A percentile compares a stretch with the other conserved stretches of the same genome.
Evolutionary conservation across 2,113 vertebrate species (phyloP).

Genomic region (Laterallus jamaicensis): DNA sequence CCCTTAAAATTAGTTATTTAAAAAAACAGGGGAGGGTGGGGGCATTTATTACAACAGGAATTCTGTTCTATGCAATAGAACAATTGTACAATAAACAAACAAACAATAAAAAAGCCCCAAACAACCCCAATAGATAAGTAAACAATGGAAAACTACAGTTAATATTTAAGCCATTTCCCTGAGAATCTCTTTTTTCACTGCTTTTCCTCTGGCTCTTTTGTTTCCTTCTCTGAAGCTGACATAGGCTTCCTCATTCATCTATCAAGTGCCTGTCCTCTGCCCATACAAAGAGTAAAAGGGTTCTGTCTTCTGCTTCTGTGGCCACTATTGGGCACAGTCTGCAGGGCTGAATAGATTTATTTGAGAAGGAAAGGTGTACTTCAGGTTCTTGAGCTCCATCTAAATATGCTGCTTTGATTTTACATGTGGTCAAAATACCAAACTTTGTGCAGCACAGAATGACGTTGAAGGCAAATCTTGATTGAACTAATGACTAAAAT

Average conservation of each 20-base stretch:
- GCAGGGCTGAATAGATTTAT: slow-evolving; percentile 56
- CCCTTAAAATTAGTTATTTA: background rate
- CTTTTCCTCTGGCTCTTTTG: slow-evolving; percentile 7
- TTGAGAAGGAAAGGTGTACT: slow-evolving; percentile 58
- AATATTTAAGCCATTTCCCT: background rate
- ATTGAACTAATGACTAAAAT: slow-evolving; percentile 5
- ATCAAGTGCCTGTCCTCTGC: slow-evolving; percentile 69
- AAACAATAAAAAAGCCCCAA: background rate
- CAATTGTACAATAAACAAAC: background rate
- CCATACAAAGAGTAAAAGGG: slow-evolving; percentile 53
- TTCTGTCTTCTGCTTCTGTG: slow-evolving; percentile 56
- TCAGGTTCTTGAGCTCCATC: slow-evolving; percentile 68
- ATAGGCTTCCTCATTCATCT: slow-evolving; percentile 59
- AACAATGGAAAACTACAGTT: background rate
- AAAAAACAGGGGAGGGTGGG: rapidly evolving
- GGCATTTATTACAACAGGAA: background rate
- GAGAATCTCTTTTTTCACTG: background rate
- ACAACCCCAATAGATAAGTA: background rate
- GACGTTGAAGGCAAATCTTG: slow-evolving; percentile 34
- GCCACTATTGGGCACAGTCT: slow-evolving; percentile 65
- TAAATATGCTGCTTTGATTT: slow-evolving; percentile 57
- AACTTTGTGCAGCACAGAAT: slow-evolving; percentile 41
- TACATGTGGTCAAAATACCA: slow-evolving; percentile 15
- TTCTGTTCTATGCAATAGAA: background rate
- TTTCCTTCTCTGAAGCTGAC: slow-evolving; percentile 29